Conservation (phyloP, 2,113 vertebrate species). For the Calidris pugnax region DNA sequence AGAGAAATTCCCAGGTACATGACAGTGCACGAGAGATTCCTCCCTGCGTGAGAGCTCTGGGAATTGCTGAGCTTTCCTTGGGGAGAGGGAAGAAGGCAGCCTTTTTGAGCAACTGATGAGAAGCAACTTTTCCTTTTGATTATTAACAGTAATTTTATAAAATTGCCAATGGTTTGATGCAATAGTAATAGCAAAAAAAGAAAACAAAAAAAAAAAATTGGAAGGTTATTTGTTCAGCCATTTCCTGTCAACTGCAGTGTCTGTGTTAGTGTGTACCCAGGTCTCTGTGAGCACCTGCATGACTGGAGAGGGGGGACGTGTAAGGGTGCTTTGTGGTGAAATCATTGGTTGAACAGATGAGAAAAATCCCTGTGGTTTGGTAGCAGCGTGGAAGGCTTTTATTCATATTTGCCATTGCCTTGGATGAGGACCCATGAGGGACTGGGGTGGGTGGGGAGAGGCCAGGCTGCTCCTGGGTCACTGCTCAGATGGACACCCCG, state of each 20-base stretch:
- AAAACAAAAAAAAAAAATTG: not conserved
- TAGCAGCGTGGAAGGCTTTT: not conserved
- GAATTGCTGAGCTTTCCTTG: not conserved
- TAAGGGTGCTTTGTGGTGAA: not conserved
- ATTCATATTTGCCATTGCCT: not conserved
- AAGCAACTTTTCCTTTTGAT: not conserved
- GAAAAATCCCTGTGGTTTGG: not conserved
- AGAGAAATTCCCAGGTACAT: not conserved
- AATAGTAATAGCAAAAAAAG: not conserved
- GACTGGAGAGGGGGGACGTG: not conserved
- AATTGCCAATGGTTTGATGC: not conserved
- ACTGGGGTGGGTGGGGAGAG: too few relatives aligned
- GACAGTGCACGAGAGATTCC: not conserved
- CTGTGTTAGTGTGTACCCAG: fast-evolving
- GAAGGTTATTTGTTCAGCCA: not conserved
- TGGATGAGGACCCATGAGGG: not conserved
- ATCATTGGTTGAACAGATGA: not conserved
- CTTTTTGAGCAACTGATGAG: not conserved
- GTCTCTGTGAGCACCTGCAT: too few relatives aligned
- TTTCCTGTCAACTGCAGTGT: not conserved
- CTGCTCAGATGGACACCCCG: too few relatives aligned
- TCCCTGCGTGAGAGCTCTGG: not conserved
- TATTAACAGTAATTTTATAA: not conserved
- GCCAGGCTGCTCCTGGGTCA: not conserved
- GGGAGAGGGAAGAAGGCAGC: not conserved